phyloP scores from a whole-genome alignment of 2,113 vertebrate genomes.

The Nycticryphes semicollaris region DNA sequence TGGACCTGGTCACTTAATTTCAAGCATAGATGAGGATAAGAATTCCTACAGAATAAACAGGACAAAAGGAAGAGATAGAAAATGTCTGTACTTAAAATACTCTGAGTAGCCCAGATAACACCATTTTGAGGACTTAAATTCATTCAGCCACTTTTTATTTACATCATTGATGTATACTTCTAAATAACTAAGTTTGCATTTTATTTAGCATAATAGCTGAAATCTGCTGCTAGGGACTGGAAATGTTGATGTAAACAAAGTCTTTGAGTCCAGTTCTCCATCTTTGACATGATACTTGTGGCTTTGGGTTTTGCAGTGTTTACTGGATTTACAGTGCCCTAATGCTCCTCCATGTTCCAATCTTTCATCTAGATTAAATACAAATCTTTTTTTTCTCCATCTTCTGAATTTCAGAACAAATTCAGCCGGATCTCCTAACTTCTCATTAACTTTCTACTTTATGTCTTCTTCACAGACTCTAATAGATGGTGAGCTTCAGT shows the following conservation, averaged over 20 bases:
- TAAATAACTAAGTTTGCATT: not conserved
- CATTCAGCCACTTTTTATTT: not conserved
- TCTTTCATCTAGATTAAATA: not conserved
- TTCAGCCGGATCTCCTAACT: not conserved
- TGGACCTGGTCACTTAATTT: not conserved
- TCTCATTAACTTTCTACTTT: not conserved
- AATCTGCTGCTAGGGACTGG: not conserved
- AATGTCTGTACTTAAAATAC: not conserved
- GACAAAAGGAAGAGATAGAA: not conserved
- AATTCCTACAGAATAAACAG: not conserved
- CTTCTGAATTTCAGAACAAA: not conserved
- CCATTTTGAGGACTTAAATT: not conserved
- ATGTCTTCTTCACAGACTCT: not conserved
- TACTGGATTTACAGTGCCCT: not conserved
- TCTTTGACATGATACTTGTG: not conserved
- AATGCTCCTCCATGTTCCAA: not conserved
- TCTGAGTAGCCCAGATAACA: not conserved
- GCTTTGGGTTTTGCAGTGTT: not conserved
- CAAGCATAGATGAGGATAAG: not conserved
- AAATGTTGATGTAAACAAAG: not conserved
- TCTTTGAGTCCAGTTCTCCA: not conserved
- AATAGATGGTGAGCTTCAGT: not conserved
- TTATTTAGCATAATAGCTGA: not conserved
- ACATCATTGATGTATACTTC: not conserved
- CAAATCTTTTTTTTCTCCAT: not conserved